Evolutionary conservation across 2,797 vertebrate species (phyloP), one percentile per base, ranked within the genome.

Genomic region (Helostoma temminkii): DNA sequence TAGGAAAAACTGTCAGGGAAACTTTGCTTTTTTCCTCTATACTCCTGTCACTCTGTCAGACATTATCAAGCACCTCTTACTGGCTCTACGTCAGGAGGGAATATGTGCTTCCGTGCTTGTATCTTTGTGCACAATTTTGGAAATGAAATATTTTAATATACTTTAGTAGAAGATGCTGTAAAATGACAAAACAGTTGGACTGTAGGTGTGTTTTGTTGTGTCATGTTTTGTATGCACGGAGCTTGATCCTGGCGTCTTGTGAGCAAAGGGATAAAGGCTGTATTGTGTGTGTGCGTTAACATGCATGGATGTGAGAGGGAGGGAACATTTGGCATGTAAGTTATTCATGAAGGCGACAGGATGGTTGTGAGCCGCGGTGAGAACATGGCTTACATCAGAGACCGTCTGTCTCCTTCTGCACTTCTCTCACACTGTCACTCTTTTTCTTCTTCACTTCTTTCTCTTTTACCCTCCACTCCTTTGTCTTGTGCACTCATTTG

Each of bases 331-430:
- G 88, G 88, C 66, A 55, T 81, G 69, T 89, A 78, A 90, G 75
- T 91, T 90, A 92, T 92, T 91, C 78, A 91, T 89, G 77, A 81
- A 82, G 74, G 76, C 53, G 73, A 88, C 84, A 85, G 87, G 86
- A 90, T 37, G 70, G 71, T 77, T 87, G 88, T 83, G 87, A 89
- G 87, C 80, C 84, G 83, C 9, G 65, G 84, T 66, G 81, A 80
- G 82, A 87, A 86, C 88, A 89, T 76, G 76, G 64, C 84, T 90
- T 83, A 80, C 86, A 88, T 88, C 89, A 89, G 83, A 88, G 85
- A 83, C 75, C 48, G 73, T 83, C 79, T 84, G 79, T 71, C 77
- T 86, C 76, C 59, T 78, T 66, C 71, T 80, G 81, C 83, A 76
- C 75, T 85, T 66, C 72, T 71, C 71, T 80, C 81, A 70, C 77